A percentile compares a stretch with the other conserved stretches of the same genome.
Evolutionary conservation across 2,888 invertebrate genomes (phyloP).

Genomic region (Lingula anatina): DNA sequence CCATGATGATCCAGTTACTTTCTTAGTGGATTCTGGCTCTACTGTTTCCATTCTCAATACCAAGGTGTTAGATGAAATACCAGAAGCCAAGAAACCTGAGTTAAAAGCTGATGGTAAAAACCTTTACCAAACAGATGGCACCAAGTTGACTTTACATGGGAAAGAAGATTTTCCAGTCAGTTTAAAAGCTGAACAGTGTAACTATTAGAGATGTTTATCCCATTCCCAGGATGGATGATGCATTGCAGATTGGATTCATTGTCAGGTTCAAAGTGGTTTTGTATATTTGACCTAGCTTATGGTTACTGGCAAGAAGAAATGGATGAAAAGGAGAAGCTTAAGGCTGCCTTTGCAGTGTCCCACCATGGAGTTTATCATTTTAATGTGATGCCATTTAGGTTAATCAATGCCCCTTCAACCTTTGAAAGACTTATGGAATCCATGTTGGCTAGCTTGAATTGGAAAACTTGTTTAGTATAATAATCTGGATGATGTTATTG

Average conservation of each 20-base stretch:
- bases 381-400: slow-evolving; percentile 11
- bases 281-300: slow-evolving; percentile 15
- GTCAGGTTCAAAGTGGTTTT: slow-evolving; percentile 12
- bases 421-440: slow-evolving; percentile 13
- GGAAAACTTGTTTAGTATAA: slow-evolving; percentile 10
- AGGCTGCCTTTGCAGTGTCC: slow-evolving; percentile 16
- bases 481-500: too few relatives aligned
- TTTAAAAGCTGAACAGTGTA: too few relatives aligned
- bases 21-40: too few relatives aligned
- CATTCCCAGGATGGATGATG: slow-evolving; percentile 17
- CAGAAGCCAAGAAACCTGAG: too few relatives aligned
- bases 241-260: slow-evolving; percentile 16
- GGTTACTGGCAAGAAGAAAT: slow-evolving; percentile 23
- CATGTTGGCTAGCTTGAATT: slow-evolving; percentile 7
- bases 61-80: too few relatives aligned
- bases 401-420: slow-evolving; percentile 8
- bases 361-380: slow-evolving; percentile 10
- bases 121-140: too few relatives aligned
- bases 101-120: too few relatives aligned
- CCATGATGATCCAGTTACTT: too few relatives aligned
- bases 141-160: too few relatives aligned
- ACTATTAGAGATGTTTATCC: slow-evolving; percentile 20
- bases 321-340: slow-evolving; percentile 9
- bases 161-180: too few relatives aligned
- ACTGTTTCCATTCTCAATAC: too few relatives aligned